Conservation (phyloP, 2,113 vertebrate genomes). For the Rhinolophus sinicus region DNA sequence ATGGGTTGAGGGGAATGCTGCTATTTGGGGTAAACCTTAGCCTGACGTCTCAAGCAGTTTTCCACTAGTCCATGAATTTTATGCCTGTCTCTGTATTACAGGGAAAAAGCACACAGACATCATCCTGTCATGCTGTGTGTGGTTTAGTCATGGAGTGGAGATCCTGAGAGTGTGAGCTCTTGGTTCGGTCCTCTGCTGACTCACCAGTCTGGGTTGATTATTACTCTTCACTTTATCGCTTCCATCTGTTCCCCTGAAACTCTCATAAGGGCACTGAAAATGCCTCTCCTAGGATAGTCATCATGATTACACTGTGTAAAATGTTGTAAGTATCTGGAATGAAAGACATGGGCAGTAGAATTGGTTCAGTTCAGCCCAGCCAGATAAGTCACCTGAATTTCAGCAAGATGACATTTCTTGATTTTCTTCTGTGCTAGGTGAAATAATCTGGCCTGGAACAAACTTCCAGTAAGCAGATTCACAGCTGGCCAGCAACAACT, state of each 20-base stretch:
- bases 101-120: background rate
- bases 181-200: background rate
- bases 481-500: background rate
- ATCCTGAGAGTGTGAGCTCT: background rate
- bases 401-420: background rate
- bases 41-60: background rate
- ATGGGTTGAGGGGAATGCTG: background rate
- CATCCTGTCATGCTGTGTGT: background rate
- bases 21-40: background rate
- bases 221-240: background rate
- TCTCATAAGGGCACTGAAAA: background rate
- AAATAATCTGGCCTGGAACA: background rate
- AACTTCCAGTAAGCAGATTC: background rate
- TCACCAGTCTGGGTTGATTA: background rate
- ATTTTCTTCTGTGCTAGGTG: background rate
- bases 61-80: background rate
- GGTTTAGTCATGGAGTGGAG: background rate
- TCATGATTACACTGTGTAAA: background rate
- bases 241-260: background rate
- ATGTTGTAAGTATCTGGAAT: background rate
- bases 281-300: background rate
- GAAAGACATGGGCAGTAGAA: background rate
- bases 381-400: conserved; percentile 33
- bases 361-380: background rate
- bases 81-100: background rate